Evolutionary conservation across 2,113 vertebrate species (phyloP), one percentile per base, ranked within the genome.

Genomic region (Antechinus flavipes): DNA sequence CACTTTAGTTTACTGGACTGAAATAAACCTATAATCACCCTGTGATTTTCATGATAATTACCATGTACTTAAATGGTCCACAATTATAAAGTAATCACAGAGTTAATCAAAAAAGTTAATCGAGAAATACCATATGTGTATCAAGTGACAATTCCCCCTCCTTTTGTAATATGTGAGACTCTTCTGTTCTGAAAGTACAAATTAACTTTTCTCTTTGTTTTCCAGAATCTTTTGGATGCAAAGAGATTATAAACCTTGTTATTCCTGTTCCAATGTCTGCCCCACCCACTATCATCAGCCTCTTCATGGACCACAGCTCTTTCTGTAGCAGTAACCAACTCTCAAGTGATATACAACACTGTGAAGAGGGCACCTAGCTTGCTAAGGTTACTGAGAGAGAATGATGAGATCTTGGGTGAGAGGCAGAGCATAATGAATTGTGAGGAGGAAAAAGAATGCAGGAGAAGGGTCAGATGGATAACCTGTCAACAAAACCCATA

Each of bases 41-140:
- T 94, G 93, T 91, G 97, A 97, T 96, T 98, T 98, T 97, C 97
- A 97, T 94, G 93, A 97, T 97, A 98, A 98, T 98, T 96, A 98
- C 90, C 55, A 68, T 58, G 90, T 97, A 97, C 94, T 98, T 98
- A 97, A 97, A 97, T 54, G 46, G 89, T 68, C 93, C 90, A 95
- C 94, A 97, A 98, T 98, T 98, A 97, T 92, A 97, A 97, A 91
- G 94, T 84, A 98, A 98, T 98, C 97, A 97, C 95, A 91, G 91
- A 97, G 97, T 98, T 97, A 54, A 98, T 97, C 90, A 97, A 95
- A 95, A 96, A 95, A 98, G 95, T 96, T 94, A 97, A 94, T 96
- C 2, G 46, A 96, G 96, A 97, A 95, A 96, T 94, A 76, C 92
- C 89, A 95, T 84, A 95, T 90, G 95, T 94, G 92, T n/a, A 92